Conservation (phyloP, 1,140 invertebrate genomes). For the Sipha flava region DNA sequence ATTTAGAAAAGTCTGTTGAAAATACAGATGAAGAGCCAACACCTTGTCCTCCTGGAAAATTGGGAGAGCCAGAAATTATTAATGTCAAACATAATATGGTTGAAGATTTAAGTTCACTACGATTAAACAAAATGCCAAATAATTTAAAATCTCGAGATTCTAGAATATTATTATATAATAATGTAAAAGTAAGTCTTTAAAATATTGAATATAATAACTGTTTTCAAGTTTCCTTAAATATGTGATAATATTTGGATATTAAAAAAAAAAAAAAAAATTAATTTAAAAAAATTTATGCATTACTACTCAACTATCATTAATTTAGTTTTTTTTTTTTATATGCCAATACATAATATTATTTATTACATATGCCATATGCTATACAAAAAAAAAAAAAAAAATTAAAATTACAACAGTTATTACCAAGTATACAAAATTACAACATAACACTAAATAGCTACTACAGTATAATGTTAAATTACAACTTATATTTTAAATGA, state of each 20-base stretch:
- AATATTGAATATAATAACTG: slow-evolving; percentile 5
- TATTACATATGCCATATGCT: too few relatives aligned
- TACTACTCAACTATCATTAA: too few relatives aligned
- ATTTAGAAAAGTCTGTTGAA: slow-evolving; percentile 5
- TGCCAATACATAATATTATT: too few relatives aligned
- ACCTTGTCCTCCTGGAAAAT: slow-evolving; percentile 56
- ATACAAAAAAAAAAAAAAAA: too few relatives aligned
- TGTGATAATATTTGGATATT: too few relatives aligned
- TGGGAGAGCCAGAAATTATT: slow-evolving; percentile 82
- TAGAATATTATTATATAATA: slow-evolving; percentile 6
- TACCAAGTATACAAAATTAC: too few relatives aligned
- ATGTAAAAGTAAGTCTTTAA: slow-evolving; percentile 4
- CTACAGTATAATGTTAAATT: too few relatives aligned
- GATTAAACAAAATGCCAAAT: slow-evolving; percentile 75
- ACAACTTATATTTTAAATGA: too few relatives aligned
- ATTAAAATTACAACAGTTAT: too few relatives aligned
- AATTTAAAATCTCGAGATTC: slow-evolving; percentile 56
- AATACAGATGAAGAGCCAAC: slow-evolving; percentile 45
- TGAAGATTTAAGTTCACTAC: slow-evolving; percentile 77
- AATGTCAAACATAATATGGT: slow-evolving; percentile 75
- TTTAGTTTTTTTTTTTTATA: too few relatives aligned
- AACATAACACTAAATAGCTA: too few relatives aligned
- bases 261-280: background rate
- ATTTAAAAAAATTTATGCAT: background rate
- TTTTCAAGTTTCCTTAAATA: too few relatives aligned